Base-by-base conservation (phyloP, 2,113 vertebrate genomes). In the Chiloscyllium plagiosum region DNA sequence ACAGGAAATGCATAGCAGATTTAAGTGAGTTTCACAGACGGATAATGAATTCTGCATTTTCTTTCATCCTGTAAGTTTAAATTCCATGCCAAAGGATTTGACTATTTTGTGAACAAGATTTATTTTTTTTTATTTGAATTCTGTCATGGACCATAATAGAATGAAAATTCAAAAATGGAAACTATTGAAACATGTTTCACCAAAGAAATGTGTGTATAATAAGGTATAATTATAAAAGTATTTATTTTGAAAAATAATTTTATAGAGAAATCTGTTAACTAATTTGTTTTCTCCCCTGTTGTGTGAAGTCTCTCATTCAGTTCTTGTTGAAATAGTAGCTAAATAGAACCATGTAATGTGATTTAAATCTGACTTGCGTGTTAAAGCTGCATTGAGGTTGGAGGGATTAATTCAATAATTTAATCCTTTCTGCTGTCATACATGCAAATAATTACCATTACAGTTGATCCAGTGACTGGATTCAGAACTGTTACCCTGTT, bases 231-330 rank as follows among this genome's bases (percentile, higher is more conserved):
- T 90, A 90, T 61, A 93, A 66, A 3, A 29, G 61, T 66, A 93
- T 93, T 93, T 93, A 93, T 93, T 93, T 33, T 19, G 37, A 68
- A 93, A 68, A 33, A 37, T 68, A 93, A n/a, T 93, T 93, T 93
- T 66, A 92, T 3, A 92, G 56, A 33, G n/a, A 92, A 92, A 61
- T 92, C 47, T 50, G 86, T 89, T 52, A 65, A 92, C 89, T n/a
- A 20, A 92, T 92, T 33, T 66, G 37, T 4, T 66, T 93, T 93
- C 37, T 20, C 61, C 24, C 61, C 56, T 93, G 5, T 5, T 19
- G 37, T n/a, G n/a, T 93, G 33, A 93, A 68, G 61, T 37, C 61
- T 93, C 89, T 19, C 19, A 93, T 37, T 12, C 61, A 19, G 87
- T 4, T 65, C 56, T 65, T 90, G 26, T 15, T 89, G 20, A 50